phyloP scores from a whole-genome alignment of 2,113 vertebrate species.

The Fregetta grallaria region DNA sequence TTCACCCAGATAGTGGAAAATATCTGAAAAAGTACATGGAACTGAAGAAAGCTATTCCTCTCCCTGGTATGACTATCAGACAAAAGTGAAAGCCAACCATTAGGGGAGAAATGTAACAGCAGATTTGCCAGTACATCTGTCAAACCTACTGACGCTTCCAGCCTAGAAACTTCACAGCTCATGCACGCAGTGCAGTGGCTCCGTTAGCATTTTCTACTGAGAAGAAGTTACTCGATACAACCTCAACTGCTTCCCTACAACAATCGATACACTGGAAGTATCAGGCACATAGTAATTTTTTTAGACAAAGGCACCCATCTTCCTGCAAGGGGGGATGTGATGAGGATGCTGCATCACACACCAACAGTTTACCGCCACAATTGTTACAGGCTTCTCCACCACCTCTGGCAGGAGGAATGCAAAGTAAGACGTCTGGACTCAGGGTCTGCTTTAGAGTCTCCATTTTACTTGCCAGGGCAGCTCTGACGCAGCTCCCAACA shows the following conservation, averaged over 20 bases:
- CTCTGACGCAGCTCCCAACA: not conserved
- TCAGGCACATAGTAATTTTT: not conserved
- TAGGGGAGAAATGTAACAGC: not conserved
- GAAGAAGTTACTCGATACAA: not conserved
- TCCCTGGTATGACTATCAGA: no score
- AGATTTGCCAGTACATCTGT: not conserved
- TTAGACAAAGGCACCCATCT: not conserved
- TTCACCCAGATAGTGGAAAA: not conserved
- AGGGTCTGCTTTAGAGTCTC: not conserved
- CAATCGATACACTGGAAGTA: not conserved
- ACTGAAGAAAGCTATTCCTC: not conserved
- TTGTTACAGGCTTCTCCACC: not conserved
- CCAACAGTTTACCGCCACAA: not conserved
- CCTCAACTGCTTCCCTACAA: not conserved
- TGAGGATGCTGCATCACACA: not conserved
- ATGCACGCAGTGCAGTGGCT: rapidly evolving
- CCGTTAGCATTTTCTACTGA: not conserved
- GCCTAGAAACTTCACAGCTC: not conserved
- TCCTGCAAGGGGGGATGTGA: not conserved
- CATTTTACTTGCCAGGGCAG: not conserved
- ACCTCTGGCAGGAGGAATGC: not conserved
- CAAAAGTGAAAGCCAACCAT: not conserved
- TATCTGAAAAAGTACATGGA: not conserved
- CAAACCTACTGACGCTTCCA: not conserved
- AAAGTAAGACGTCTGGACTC: not conserved